Evolutionary conservation across 2,888 invertebrate genomes (phyloP).

Genomic region (Lycia hirtaria): DNA sequence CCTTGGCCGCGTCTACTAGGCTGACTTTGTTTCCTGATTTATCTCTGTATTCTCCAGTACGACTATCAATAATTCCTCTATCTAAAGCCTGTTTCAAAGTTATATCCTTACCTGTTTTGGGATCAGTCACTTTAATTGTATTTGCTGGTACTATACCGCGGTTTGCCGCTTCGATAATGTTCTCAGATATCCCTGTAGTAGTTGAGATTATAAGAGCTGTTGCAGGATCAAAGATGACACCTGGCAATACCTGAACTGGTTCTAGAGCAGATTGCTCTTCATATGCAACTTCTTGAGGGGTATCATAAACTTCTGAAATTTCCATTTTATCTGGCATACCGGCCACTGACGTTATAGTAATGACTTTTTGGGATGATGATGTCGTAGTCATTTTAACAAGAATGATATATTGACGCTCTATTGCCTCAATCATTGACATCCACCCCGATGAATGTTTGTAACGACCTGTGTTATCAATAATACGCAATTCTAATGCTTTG

Average conservation of each 20-base stretch:
- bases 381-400: conserved; percentile 82
- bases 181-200: conserved; percentile 88
- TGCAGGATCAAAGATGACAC: conserved; percentile 91
- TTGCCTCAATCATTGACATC: conserved; percentile 91
- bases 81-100: conserved; percentile 91
- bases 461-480: conserved; percentile 92
- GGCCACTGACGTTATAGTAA: conserved; percentile 90
- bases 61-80: conserved; percentile 90
- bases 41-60: conserved; percentile 89
- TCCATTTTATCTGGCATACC: conserved; percentile 91
- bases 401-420: conserved; percentile 87
- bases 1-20: conserved; percentile 90
- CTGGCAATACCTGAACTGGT: conserved; percentile 90
- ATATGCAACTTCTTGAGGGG: conserved; percentile 43
- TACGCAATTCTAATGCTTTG: conserved; percentile 91
- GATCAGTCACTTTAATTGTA: conserved; percentile 89
- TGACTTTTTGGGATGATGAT: conserved; percentile 84
- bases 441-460: conserved; percentile 85
- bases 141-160: conserved; percentile 89
- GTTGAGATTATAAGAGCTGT: conserved; percentile 91
- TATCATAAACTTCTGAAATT: conserved; percentile 83
- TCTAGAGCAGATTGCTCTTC: conserved; percentile 83
- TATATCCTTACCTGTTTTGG: conserved; percentile 87
- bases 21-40: conserved; percentile 88
- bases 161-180: conserved; percentile 90